Evolutionary conservation across 2,888 invertebrate species (phyloP), one percentile per base, ranked within the genome.

Genomic region (Lasioglossum marginatum): DNA sequence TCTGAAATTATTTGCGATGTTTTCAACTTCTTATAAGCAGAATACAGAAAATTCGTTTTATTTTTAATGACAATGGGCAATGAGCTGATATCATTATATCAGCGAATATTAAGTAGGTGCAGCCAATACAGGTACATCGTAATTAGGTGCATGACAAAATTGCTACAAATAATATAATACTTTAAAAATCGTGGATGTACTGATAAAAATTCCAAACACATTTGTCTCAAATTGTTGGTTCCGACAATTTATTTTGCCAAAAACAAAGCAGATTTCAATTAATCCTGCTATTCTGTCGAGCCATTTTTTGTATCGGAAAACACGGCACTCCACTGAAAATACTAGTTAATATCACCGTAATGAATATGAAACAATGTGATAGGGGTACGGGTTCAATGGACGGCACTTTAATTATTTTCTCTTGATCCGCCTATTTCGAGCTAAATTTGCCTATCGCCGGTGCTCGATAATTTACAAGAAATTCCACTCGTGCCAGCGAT

Each of bases 301-400:
- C 66, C 34, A 37, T 45, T 27, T 71, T 57, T 60, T 23, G 27
- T 45, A n/a, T 23, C 23, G 66, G 48, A 68, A 63, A 73, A 82
- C 73, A 77, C 70, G 4, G 31, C 72, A 63, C 75, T 81, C 27
- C 31, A n/a, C 16, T n/a, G 52, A 71, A 71, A 81, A 76, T 72
- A 72, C 43, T 76, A 76, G 71, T 74, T 76, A 76, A 63, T 76
- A 76, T 71, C 40, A 60, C 27, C 71, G 40, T 76, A 76, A 83
- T 81, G 83, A 81, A 83, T 83, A 83, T 83, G 71, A 73, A 83
- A 83, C 71, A 81, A 66, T 81, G 37, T 63, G 63, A 48, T 37
- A 34, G 27, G 76, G 63, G 71, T 63, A 63, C 63, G 60, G 71
- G 75, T 76, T 83, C 57, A 43, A 52, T 60, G 63, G 37, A n/a